A percentile compares a stretch with the other conserved stretches of the same genome.
These are phyloP conservation scores for Dicrostonyx torquatus DNA, from an alignment of 2,797 vertebrate genomes.

Conservation along the genomic window DNA sequence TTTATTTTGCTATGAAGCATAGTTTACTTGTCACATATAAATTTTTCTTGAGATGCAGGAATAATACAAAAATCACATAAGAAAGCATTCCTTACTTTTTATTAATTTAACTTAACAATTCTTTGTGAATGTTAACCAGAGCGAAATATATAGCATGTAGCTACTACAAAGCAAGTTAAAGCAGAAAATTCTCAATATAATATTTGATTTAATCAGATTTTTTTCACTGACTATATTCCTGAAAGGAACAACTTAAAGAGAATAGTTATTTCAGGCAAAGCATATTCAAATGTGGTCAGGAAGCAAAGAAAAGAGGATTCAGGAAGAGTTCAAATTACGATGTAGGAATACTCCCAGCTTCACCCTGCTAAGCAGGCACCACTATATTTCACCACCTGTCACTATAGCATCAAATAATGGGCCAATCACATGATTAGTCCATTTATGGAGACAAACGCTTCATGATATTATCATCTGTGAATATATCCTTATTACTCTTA, in stretches of 20 bases:
- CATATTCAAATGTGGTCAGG: neutral
- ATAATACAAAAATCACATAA: neutral
- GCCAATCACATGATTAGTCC: too few relatives aligned
- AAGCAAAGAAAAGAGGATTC: neutral
- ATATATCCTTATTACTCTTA: neutral
- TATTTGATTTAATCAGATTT: neutral
- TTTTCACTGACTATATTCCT: neutral
- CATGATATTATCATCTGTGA: neutral
- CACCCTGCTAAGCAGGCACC: neutral
- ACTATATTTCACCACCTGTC: neutral
- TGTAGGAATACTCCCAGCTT: too few relatives aligned
- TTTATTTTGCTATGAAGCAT: neutral
- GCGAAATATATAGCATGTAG: neutral
- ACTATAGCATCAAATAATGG: neutral
- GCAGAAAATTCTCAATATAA: neutral
- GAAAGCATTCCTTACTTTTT: neutral
- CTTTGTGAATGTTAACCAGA: neutral
- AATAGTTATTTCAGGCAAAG: neutral
- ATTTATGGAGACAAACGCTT: neutral
- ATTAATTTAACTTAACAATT: neutral
- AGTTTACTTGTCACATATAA: neutral
- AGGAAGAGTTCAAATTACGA: neutral
- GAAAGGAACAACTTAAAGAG: neutral
- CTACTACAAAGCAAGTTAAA: neutral
- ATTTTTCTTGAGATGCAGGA: neutral